Conservation (phyloP, 2,113 vertebrate species). For the Puffinus mauretanicus region DNA sequence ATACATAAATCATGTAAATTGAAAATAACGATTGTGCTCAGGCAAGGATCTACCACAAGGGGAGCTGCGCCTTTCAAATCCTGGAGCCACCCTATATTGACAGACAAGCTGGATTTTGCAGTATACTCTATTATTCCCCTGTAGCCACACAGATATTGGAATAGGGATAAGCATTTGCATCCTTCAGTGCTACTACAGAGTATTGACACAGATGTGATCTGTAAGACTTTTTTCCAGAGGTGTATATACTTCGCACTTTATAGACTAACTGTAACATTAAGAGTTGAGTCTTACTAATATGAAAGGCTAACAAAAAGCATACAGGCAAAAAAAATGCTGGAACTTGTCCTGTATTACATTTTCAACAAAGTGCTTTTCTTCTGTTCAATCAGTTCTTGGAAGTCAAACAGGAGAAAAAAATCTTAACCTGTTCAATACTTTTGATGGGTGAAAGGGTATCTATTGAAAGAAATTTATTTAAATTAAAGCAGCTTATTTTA, state of each 20-base stretch:
- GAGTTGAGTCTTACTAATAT: not conserved
- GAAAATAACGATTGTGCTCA: not conserved
- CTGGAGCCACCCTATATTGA: not conserved
- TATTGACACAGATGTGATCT: not conserved
- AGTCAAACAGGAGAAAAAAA: not conserved
- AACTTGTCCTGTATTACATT: not conserved
- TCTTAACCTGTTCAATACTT: not conserved
- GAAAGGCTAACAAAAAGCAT: not conserved
- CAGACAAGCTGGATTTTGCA: not conserved
- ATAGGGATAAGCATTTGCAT: not conserved
- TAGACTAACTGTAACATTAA: not conserved
- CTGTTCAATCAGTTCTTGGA: not conserved
- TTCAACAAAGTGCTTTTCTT: not conserved
- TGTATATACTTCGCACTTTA: not conserved
- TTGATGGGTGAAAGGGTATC: not conserved
- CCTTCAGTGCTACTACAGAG: not conserved
- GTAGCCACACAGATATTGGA: not conserved
- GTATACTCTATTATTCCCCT: not conserved
- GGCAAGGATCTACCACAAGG: not conserved
- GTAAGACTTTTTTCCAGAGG: not conserved
- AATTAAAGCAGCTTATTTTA: not conserved
- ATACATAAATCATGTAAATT: not conserved
- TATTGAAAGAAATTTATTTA: not conserved
- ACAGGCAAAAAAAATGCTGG: not conserved
- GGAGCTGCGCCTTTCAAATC: not conserved